phyloP scores from a whole-genome alignment of 1,140 invertebrate species.

The Mamestra configurata region DNA sequence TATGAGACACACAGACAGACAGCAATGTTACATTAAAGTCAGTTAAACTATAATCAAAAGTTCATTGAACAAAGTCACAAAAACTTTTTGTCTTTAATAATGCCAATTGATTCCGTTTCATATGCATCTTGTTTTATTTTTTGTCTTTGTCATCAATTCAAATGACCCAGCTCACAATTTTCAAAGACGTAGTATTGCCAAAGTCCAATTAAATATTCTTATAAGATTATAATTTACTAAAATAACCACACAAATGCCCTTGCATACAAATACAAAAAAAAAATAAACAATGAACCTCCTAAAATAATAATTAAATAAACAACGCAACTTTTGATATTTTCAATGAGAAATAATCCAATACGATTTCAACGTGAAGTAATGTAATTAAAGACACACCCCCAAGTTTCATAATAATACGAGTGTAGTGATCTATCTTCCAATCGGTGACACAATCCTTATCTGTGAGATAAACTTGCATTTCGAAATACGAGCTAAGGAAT shows the following conservation, averaged over 20 bases:
- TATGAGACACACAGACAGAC: too few species aligned
- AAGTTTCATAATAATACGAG: constrained; percentile 23
- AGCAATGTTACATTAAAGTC: too few species aligned
- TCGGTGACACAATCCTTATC: constrained; percentile 24
- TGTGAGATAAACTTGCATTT: constrained; percentile 21
- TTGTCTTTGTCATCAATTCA: not conserved
- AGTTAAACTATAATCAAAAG: too few species aligned
- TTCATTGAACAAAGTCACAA: not conserved
- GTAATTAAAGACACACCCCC: constrained; percentile 7
- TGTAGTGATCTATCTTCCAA: constrained; percentile 2
- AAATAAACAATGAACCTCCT: not conserved
- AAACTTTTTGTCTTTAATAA: not conserved
- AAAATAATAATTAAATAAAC: not conserved
- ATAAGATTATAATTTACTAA: not conserved
- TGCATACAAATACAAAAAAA: too few species aligned
- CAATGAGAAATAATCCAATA: not conserved
- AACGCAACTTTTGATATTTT: not conserved
- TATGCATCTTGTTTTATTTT: not conserved
- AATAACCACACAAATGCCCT: not conserved
- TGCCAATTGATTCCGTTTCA: not conserved
- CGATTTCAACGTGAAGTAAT: not conserved
- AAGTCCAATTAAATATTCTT: not conserved
- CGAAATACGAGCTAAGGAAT: not conserved
- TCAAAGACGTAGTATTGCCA: not conserved
- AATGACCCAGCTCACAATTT: not conserved